Evolutionary conservation across 2,113 vertebrate genomes (phyloP).

Genomic region (Silurus meridionalis): DNA sequence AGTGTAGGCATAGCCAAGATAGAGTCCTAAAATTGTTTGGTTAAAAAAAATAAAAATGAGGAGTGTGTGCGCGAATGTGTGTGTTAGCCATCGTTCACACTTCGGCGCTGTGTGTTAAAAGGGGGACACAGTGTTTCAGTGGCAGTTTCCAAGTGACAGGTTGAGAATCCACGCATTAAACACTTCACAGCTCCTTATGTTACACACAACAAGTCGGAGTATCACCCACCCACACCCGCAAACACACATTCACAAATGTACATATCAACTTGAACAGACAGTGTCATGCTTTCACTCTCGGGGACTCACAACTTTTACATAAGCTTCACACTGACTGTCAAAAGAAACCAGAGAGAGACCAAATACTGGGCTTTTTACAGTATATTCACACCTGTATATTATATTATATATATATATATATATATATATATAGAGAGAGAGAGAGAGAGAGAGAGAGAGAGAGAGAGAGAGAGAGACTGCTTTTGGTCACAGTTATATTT

Average conservation of each 20-base stretch:
- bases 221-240: slow-evolving; percentile 34
- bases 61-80: slow-evolving; percentile 31
- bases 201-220: slow-evolving; percentile 29
- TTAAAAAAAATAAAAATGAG: background rate
- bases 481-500: too few species aligned
- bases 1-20: slow-evolving; percentile 35
- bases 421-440: too few species aligned
- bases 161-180: slow-evolving; percentile 49
- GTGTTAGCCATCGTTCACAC: slow-evolving; percentile 39
- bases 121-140: slow-evolving; percentile 58
- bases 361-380: background rate
- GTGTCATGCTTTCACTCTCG: background rate
- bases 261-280: slow-evolving; percentile 4
- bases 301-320: background rate
- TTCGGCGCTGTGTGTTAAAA: slow-evolving; percentile 42
- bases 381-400: background rate
- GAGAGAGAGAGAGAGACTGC: too few species aligned
- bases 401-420: too few species aligned
- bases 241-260: slow-evolving; percentile 37
- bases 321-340: background rate
- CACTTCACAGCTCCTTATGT: slow-evolving; percentile 35
- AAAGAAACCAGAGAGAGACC: background rate
- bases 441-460: too few species aligned
- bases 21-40: background rate
- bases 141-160: slow-evolving; percentile 57